Conservation (phyloP, 2,888 invertebrate genomes). For the Tortrix viridana region DNA sequence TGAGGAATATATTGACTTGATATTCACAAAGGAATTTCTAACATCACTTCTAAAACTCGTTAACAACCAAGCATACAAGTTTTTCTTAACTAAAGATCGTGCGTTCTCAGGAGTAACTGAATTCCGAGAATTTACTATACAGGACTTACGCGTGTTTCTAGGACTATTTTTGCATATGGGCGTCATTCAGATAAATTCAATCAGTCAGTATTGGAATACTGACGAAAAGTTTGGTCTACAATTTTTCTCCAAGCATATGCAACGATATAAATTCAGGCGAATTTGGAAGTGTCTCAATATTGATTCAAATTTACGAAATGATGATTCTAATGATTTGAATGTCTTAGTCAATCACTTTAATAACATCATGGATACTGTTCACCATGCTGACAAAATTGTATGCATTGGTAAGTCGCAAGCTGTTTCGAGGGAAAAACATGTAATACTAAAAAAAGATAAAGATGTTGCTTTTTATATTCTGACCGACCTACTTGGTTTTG, state of each 20-base stretch:
- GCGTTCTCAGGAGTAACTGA: slow-evolving; percentile 4
- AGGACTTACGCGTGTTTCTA: slow-evolving; percentile 24
- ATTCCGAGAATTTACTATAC: slow-evolving; percentile 11
- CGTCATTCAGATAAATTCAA: slow-evolving; percentile 20
- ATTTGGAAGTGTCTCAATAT: slow-evolving; percentile 26
- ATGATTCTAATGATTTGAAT: not conserved
- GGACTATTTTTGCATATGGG: slow-evolving; percentile 26
- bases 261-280: slow-evolving; percentile 22
- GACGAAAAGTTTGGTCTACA: slow-evolving; percentile 19
- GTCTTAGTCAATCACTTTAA: slow-evolving; percentile 25
- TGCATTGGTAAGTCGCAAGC: slow-evolving; percentile 18
- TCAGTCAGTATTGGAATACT: slow-evolving; percentile 28
- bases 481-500: slow-evolving; percentile 20
- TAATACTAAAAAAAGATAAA: not conserved
- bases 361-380: slow-evolving; percentile 7
- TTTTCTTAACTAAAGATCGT: slow-evolving; percentile 11
- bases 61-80: slow-evolving; percentile 15
- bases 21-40: slow-evolving; percentile 12
- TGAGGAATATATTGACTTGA: slow-evolving; percentile 18
- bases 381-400: slow-evolving; percentile 14
- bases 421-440: slow-evolving; percentile 6
- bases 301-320: slow-evolving; percentile 1
- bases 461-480: slow-evolving; percentile 16
- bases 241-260: slow-evolving; percentile 26
- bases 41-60: slow-evolving; percentile 7